Conservation (phyloP, 2,797 vertebrate species). For the Xerus rutilus region DNA sequence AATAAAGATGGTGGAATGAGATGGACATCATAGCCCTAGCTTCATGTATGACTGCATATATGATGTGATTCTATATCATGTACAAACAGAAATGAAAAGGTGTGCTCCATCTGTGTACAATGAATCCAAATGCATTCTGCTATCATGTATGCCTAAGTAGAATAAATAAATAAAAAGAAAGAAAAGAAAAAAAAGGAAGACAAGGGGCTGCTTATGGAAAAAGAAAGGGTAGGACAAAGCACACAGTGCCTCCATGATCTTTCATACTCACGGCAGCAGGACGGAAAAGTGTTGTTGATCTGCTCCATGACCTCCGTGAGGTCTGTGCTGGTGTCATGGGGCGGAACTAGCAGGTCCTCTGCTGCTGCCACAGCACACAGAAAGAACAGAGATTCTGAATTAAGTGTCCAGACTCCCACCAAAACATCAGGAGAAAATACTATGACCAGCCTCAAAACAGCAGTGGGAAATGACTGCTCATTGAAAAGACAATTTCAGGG, state of each 20-base stretch:
- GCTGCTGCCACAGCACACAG: slow-evolving; percentile 50
- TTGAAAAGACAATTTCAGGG: slow-evolving; percentile 56
- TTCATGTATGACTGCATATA: no score
- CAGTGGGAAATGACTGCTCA: slow-evolving; percentile 35
- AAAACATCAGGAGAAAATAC: slow-evolving; percentile 26
- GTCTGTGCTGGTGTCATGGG: slow-evolving; percentile 94
- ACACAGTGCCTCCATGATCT: accelerated
- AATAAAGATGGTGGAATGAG: no score
- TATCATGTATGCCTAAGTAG: no score
- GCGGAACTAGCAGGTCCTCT: slow-evolving; percentile 94
- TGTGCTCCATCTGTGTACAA: no score
- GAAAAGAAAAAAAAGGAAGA: not conserved
- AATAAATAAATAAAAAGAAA: no score
- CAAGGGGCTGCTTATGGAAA: not conserved
- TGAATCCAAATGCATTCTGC: no score
- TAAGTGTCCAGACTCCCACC: not conserved
- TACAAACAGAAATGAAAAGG: no score
- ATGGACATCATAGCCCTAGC: no score
- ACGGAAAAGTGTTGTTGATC: slow-evolving; percentile 97
- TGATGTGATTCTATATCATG: no score
- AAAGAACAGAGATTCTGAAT: not conserved
- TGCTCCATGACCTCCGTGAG: slow-evolving; percentile 98
- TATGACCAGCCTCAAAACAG: slow-evolving; percentile 32
- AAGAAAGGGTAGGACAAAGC: not conserved
- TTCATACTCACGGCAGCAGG: slow-evolving; percentile 95